These are phyloP conservation scores for Chaetops frenatus DNA, from an alignment of 2,113 vertebrate species.

Conservation along the genomic window DNA sequence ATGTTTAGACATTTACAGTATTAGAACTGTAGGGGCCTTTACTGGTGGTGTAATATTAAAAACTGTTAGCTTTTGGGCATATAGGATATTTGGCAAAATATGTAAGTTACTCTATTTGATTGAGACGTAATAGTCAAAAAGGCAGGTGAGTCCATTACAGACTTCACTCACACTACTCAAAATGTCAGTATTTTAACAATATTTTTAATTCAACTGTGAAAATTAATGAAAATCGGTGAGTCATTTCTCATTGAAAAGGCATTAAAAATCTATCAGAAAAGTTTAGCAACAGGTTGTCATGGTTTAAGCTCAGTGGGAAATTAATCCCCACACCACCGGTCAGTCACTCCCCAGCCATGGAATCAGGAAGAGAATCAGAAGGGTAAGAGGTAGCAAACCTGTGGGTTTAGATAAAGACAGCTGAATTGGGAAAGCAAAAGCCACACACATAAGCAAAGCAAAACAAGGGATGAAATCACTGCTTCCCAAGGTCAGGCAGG, in stretches of 20 bases:
- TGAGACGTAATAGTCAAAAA: background rate
- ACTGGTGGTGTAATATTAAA: background rate
- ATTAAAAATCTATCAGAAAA: background rate
- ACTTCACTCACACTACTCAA: background rate
- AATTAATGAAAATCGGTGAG: background rate
- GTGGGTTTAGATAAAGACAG: background rate
- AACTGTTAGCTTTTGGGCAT: background rate
- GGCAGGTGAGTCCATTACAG: background rate
- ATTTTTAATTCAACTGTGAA: background rate
- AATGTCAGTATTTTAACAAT: background rate
- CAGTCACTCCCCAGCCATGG: background rate
- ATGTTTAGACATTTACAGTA: background rate
- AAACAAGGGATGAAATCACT: background rate
- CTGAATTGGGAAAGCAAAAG: background rate
- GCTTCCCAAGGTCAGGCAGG: background rate
- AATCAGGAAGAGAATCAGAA: background rate
- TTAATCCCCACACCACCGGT: background rate
- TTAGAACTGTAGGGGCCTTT: background rate
- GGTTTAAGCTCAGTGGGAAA: background rate
- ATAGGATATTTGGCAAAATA: background rate
- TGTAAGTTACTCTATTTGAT: background rate
- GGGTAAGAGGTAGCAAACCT: background rate
- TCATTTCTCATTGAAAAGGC: background rate
- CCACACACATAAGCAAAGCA: background rate
- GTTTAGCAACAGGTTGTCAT: background rate